Evolutionary conservation across 2,888 invertebrate genomes (phyloP), one percentile per base, ranked within the genome.

Genomic region (Cetonia aurata): DNA sequence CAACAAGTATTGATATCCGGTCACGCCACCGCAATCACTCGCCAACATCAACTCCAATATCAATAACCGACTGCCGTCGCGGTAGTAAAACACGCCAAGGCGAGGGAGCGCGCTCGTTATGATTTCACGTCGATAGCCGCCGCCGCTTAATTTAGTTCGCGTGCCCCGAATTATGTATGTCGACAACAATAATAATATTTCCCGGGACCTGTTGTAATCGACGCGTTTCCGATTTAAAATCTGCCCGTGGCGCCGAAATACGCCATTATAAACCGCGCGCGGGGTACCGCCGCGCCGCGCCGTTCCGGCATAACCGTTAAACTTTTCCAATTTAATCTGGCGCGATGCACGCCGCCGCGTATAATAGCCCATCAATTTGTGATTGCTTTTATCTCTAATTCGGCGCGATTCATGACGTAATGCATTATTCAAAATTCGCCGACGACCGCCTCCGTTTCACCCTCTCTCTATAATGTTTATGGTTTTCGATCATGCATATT

Each of bases 321-420:
- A 83, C 80, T 83, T 83, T 83, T 83, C 82, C 83, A 82, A 83
- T 83, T 82, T 82, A 80, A 80, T 80, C 76, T 76, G 76, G 75
- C 79, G 75, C 75, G 73, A 71, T 71, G 68, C 59, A 65, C 62
- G 62, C 62, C 25, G 52, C 52, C 62, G 50, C 69, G 72, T 71
- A 76, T 77, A 77, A 77, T 77, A 75, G 77, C 77, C 77, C 80
- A 80, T 81, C 80, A 79, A 80, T 80, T 80, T 80, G 80, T 79
- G 82, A 82, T 82, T 80, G 81, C 81, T 81, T 81, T 81, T 79
- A 80, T 80, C 75, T 75, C 73, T 72, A 74, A 71, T 73, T 72
- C 74, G 65, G 62, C 68, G 48, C 68, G 73, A 59, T 55, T 71
- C 60, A 71, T 71, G 74, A 70, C 73, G 72, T 70, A 72, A 75